Evolutionary conservation across 2,888 invertebrate species (phyloP).

Genomic region (Pegoplata infirma): DNA sequence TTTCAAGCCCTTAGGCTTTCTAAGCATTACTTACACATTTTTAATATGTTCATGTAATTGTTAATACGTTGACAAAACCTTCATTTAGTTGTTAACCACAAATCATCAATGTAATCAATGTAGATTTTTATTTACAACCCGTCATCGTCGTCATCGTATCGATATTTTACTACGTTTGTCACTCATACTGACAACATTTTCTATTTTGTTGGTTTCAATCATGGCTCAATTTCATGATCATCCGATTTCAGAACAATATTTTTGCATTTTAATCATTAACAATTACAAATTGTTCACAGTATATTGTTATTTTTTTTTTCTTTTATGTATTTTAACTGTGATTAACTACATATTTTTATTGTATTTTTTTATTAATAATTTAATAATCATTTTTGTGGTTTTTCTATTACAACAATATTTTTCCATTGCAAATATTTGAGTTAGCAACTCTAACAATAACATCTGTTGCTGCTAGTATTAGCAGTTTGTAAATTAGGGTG

Average conservation of each 20-base stretch:
- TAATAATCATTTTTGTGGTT: conserved; percentile 55
- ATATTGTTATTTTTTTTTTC: not conserved
- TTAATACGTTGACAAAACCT: conserved; percentile 44
- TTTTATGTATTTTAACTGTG: conserved; percentile 6
- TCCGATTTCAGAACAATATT: conserved; percentile 11
- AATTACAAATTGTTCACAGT: not conserved
- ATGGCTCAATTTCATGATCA: conserved; percentile 55
- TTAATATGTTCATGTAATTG: not conserved
- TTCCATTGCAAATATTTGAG: no score
- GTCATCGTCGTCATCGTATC: no score
- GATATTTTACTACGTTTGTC: not conserved
- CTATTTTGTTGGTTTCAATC: not conserved
- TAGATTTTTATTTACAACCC: no score
- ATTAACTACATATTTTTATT: no score
- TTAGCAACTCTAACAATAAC: not conserved
- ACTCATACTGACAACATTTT: not conserved
- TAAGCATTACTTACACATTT: not conserved
- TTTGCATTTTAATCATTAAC: not conserved
- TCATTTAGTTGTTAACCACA: conserved; percentile 58
- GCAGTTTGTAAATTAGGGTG: no score
- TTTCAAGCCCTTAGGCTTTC: not conserved
- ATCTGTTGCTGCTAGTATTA: not conserved
- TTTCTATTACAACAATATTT: conserved; percentile 33
- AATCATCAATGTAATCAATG: conserved; percentile 53
- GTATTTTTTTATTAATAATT: conserved; percentile 57